Evolutionary conservation across 2,797 vertebrate species (phyloP).

Genomic region (Loris lydekkerianus): DNA sequence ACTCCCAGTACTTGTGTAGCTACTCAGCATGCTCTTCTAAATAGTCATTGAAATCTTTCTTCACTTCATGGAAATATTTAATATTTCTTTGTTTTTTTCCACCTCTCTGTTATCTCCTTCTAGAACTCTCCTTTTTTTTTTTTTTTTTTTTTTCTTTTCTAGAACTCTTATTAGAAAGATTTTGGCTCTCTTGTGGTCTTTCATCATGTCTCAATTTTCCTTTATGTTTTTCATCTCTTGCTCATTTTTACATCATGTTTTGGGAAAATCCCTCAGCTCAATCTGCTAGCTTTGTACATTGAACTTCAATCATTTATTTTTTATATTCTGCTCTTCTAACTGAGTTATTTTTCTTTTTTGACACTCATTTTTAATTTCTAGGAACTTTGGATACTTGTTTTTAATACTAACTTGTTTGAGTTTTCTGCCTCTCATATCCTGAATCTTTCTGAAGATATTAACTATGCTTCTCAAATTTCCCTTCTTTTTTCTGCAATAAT

Average conservation of each 20-base stretch:
- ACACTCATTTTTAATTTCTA: conserved; percentile 53
- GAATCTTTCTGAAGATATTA: conserved; percentile 25
- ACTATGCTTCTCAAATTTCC: neutral
- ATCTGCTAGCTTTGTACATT: neutral
- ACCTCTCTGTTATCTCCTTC: neutral
- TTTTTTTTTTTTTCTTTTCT: neutral
- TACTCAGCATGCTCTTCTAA: neutral
- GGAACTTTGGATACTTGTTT: neutral
- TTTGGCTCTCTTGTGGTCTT: neutral
- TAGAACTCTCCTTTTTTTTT: neutral
- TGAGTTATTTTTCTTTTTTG: conserved; percentile 1
- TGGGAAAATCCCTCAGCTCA: neutral
- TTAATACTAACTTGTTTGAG: neutral
- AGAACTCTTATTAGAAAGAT: neutral
- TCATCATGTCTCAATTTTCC: neutral
- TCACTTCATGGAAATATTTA: neutral
- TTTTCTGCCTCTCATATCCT: conserved; percentile 21
- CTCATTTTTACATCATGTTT: neutral
- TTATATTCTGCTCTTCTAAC: conserved; percentile 13
- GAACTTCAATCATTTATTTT: neutral
- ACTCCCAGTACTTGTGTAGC: neutral
- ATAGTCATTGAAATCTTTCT: neutral
- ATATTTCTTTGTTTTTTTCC: neutral
- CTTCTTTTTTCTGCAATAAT: conserved; percentile 44
- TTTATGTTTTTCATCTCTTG: neutral